These are phyloP conservation scores for Coboldia fuscipes DNA, from an alignment of 1,140 invertebrate genomes.

Conservation along the genomic window DNA sequence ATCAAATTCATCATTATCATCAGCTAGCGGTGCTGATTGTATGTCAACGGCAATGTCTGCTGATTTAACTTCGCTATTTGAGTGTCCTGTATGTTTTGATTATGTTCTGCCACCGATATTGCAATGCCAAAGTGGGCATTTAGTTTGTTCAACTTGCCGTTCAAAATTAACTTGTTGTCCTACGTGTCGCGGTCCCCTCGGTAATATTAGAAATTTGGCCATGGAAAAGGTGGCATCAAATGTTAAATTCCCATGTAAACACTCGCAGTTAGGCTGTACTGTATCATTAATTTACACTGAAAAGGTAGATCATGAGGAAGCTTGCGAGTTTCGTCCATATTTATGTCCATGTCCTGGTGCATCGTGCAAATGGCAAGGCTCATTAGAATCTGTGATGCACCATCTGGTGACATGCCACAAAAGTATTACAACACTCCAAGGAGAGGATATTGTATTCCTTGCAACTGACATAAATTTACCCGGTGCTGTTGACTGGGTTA, in stretches of 20 bases:
- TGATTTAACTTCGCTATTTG: constrained; percentile 87
- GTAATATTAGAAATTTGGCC: constrained; percentile 91
- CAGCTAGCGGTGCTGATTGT: constrained; percentile 18
- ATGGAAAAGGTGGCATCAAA: constrained; percentile 99
- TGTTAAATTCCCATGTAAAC: constrained; percentile 97
- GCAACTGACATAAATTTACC: constrained; percentile 99
- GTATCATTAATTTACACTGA: constrained; percentile 86
- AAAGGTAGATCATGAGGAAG: constrained; percentile 95
- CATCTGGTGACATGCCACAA: constrained; percentile 96
- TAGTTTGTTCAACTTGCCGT: constrained; percentile 85
- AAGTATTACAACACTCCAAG: constrained; percentile 93
- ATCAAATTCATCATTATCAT: constrained; percentile 20
- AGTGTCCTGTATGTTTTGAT: constrained; percentile 99
- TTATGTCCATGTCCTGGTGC: constrained; percentile 96
- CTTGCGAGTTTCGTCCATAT: constrained; percentile 93
- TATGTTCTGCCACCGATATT: constrained; percentile 94
- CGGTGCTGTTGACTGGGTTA: constrained; percentile 99
- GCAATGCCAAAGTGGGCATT: constrained; percentile 71
- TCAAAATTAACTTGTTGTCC: constrained; percentile 94
- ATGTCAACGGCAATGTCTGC: constrained; percentile 39
- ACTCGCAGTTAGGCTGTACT: constrained; percentile 86
- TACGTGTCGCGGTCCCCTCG: constrained; percentile 88
- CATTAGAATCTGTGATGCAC: constrained; percentile 84
- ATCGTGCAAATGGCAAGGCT: constrained; percentile 97
- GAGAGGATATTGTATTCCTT: constrained; percentile 97